Percentiles rank a stretch among this genome's conserved stretches.
phyloP scores from a whole-genome alignment of 2,113 vertebrate species.

The Brachypodius melanocephalos region DNA sequence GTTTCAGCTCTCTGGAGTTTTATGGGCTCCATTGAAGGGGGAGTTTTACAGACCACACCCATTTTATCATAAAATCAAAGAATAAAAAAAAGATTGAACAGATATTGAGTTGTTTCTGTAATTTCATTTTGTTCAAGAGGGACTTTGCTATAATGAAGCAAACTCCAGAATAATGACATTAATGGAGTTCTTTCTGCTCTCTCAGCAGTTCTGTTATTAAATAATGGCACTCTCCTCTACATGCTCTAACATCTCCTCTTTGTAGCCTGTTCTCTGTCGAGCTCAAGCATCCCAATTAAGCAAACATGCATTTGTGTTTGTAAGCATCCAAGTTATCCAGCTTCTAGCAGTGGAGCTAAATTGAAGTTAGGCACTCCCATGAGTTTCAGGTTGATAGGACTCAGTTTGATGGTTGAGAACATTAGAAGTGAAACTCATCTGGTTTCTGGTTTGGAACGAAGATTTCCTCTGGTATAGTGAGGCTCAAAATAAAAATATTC shows the following conservation, averaged over 20 bases:
- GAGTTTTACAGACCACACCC: conserved; percentile 21
- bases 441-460: not conserved
- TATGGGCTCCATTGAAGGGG: not conserved
- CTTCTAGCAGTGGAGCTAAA: not conserved
- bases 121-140: not conserved
- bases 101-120: not conserved
- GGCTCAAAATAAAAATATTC: not conserved
- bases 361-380: not conserved
- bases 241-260: not conserved
- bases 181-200: not conserved
- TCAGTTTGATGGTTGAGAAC: not conserved
- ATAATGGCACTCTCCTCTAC: not conserved
- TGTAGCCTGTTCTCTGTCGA: not conserved
- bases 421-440: not conserved
- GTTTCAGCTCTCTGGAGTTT: conserved; percentile 35
- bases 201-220: not conserved
- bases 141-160: not conserved
- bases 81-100: not conserved
- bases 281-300: not conserved
- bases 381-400: not conserved
- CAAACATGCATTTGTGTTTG: not conserved
- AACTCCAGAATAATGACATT: not conserved
- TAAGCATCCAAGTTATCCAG: not conserved
- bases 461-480: not conserved
- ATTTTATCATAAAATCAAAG: not conserved